Percentiles rank a stretch among this genome's conserved stretches.
Evolutionary conservation across 2,888 invertebrate species (phyloP).

Genomic region (Anorthoa munda): DNA sequence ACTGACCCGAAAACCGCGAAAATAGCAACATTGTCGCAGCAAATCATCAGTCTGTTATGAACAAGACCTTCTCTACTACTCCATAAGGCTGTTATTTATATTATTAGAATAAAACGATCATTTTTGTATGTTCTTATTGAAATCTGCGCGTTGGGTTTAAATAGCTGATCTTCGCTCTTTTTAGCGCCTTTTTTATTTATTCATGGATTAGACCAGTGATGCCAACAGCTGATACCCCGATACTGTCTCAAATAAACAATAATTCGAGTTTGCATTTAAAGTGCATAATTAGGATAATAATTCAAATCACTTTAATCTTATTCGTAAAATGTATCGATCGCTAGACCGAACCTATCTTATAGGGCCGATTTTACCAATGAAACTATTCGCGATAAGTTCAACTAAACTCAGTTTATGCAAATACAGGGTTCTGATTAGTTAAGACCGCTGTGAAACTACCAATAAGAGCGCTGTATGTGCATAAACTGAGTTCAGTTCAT

Average conservation of each 20-base stretch:
- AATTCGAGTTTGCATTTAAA: slow-evolving; percentile 25
- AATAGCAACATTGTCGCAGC: slow-evolving; percentile 84
- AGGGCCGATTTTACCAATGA: no score
- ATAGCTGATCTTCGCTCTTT: slow-evolving; percentile 47
- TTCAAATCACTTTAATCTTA: slow-evolving; percentile 8
- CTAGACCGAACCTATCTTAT: neutral
- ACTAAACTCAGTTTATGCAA: no score
- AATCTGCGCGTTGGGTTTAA: slow-evolving; percentile 41
- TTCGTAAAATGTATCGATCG: slow-evolving; percentile 2
- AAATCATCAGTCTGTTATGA: slow-evolving; percentile 86
- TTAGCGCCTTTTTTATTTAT: slow-evolving; percentile 47
- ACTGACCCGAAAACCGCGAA: slow-evolving; percentile 80
- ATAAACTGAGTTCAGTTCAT: no score
- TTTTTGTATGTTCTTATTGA: slow-evolving; percentile 59
- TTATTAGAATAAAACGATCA: slow-evolving; percentile 61
- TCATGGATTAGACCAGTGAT: slow-evolving; percentile 8
- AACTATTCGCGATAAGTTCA: no score
- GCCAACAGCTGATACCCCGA: neutral
- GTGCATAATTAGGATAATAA: slow-evolving; percentile 27
- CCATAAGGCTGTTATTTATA: slow-evolving; percentile 71
- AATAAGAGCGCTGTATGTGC: no score
- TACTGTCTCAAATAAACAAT: slow-evolving; percentile 35
- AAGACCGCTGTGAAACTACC: no score
- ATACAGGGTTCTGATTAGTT: no score
- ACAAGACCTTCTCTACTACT: slow-evolving; percentile 52